Base-by-base conservation (phyloP, 2,888 invertebrate genomes). In the Meloe dianella region DNA sequence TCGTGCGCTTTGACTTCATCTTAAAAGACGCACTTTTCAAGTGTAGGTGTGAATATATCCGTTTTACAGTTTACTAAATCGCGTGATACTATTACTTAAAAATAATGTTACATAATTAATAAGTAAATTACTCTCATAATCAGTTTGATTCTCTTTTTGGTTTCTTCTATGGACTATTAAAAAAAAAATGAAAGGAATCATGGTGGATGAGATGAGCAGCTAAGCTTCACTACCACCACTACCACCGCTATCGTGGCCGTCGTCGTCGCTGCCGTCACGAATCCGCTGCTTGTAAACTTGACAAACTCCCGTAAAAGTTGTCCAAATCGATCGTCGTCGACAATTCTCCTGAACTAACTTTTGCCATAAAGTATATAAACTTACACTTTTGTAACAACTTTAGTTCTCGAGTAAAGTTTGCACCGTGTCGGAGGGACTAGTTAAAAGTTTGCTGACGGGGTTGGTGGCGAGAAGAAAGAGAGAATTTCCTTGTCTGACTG, bases 381-480 rank as follows among this genome's bases (percentile, higher is more conserved):
- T 84, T 82, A 83, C 82, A 84, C 83, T 84, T 84, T 84, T 83
- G 83, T 82, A 84, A 83, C 83, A 84, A 83, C 82, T 84, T 84
- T 80, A 82, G 82, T 83, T 83, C 78, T 75, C 77, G 76, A 77
- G 77, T 77, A 77, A 80, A 80, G 77, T 82, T 81, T 77, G 80
- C 78, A 78, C 75, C 74, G 73, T 76, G 77, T 74, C 73, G 76
- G 71, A 75, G 79, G 75, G 79, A 80, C 81, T 81, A 79, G 82
- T 82, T 81, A 82, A 82, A 82, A 83, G 77, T 82, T 82, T 78
- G 73, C 71, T 75, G 76, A 71, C 75, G 72, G 72, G 70, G n/a
- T n/a, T n/a, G n/a, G n/a, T n/a, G n/a, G 69, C 69, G 41, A 41
- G 41, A 41, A 41, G 41, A 41, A 41, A 7, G 58, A 57, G 64